Evolutionary conservation across 2,113 vertebrate genomes (phyloP), one percentile per base, ranked within the genome.

Genomic region (Acrocephalus arundinaceus): DNA sequence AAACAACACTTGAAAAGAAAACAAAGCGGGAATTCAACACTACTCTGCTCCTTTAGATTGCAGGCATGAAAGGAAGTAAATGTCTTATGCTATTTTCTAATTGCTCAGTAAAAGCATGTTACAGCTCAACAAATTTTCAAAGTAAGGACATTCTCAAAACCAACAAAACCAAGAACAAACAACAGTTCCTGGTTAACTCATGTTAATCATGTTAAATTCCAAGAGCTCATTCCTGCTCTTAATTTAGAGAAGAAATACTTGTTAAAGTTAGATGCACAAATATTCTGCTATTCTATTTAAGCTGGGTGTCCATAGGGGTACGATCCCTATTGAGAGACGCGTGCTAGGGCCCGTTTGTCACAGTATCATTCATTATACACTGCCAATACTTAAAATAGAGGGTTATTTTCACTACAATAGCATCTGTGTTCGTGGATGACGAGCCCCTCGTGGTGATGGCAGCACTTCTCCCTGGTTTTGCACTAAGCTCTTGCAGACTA

Each of bases 291-390:
- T 57, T 71, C 70, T 63, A n/a, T 55, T 35, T 15, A 46, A 46
- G 16, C 61, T 74, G 58, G 11, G 37, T 10, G 1, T 31, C 71
- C 0, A 0, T 1, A 49, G n/a, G 59, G 61, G 37, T 37, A 49
- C 3, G n/a, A 30, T 55, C 13, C 4, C 62, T 51, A 65, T 8
- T n/a, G 68, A 57, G 28, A 82, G 51, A 52, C 13, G 3, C 0
- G 4, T 77, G 59, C 67, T 58, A 77, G 52, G 59, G 79, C 57
- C 43, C 5, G 7, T 68, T 54, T 58, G 85, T 87, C 52, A 11
- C 7, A 16, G 39, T 37, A 46, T 54, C 33, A 2, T 43, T 61
- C 63, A 19, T 17, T 61, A 58, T 20, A 65, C 30, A 20, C 23
- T 23, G 24, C 35, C 74, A 67, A 17, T 20, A 62, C n/a, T 82